These are phyloP conservation scores for Hystrix cristata DNA, from an alignment of 2,113 vertebrate species.

Conservation along the genomic window DNA sequence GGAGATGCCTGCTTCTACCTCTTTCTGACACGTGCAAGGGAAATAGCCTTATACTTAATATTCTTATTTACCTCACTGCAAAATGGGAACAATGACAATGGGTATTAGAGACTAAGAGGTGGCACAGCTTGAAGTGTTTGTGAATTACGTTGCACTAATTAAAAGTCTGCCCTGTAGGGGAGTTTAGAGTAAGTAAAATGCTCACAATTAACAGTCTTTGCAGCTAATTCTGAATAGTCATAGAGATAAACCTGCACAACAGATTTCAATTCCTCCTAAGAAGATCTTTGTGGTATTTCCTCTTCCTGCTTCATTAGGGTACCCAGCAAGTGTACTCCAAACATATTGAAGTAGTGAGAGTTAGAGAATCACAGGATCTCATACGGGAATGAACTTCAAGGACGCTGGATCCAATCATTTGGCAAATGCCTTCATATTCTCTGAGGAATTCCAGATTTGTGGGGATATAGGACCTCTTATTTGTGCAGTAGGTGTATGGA, in stretches of 20 bases:
- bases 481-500: not conserved
- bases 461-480: not conserved
- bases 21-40: not conserved
- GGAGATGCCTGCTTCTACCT: not conserved
- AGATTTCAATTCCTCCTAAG: not conserved
- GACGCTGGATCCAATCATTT: not conserved
- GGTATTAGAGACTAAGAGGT: not conserved
- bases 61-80: not conserved
- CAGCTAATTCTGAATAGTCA: not conserved
- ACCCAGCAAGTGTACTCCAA: not conserved
- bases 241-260: not conserved
- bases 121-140: not conserved
- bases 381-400: not conserved
- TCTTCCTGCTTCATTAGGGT: not conserved
- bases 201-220: not conserved
- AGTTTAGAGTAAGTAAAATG: conserved; percentile 1
- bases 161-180: not conserved
- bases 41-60: not conserved
- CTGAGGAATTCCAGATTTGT: not conserved
- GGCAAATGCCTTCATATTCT: not conserved
- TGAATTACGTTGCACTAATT: not conserved
- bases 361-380: not conserved
- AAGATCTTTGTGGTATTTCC: conserved; percentile 8
- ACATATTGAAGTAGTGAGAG: not conserved
- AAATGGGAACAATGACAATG: not conserved